Base-by-base conservation (phyloP, 1,140 invertebrate species). In the Drosophila leontia region DNA sequence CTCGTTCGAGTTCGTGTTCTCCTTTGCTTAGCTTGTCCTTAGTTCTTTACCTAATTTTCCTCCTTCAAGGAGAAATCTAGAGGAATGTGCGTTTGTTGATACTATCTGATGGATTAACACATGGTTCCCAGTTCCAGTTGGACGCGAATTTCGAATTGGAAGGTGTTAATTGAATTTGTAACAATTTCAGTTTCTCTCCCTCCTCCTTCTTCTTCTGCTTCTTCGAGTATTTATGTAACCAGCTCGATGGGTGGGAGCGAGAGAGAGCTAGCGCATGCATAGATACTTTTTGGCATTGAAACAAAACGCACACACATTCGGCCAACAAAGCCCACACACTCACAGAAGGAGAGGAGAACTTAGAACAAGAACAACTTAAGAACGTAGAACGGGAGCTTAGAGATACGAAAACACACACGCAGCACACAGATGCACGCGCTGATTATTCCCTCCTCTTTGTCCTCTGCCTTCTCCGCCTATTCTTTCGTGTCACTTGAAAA, bases 221-320 rank as follows among this genome's bases (percentile, higher is more conserved):
- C 68, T 69, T 42, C 58, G 60, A 85, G 81, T 90, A 90, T 90
- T 90, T 90, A 90, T 90, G 85, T 90, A 90, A 90, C 85, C 81
- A 90, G 81, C 72, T 67, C 76, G 85, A 59, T 56, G 56, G 39
- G 45, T 65, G 60, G 61, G 47, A 47, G 78, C 67, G 65, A 61
- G 37, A 50, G 75, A 78, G 75, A 69, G 62, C 44, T 42, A 78
- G 58, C 41, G 71, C 78, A 86, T 71, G 68, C 84, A 80, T 78
- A 88, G 85, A 90, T 90, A 90, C 85, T 85, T 90, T 90, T 90
- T 90, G 85, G 85, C 85, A 90, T 90, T 90, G 85, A 90, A 90
- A 88, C 85, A 88, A 90, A 90, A 85, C 85, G 85, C 81, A 90
- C 85, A 88, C 83, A 86, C 83, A 80, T 82, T 75, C 75, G 57